Conservation (phyloP, 2,797 vertebrate species). For the Peromyscus eremicus region DNA sequence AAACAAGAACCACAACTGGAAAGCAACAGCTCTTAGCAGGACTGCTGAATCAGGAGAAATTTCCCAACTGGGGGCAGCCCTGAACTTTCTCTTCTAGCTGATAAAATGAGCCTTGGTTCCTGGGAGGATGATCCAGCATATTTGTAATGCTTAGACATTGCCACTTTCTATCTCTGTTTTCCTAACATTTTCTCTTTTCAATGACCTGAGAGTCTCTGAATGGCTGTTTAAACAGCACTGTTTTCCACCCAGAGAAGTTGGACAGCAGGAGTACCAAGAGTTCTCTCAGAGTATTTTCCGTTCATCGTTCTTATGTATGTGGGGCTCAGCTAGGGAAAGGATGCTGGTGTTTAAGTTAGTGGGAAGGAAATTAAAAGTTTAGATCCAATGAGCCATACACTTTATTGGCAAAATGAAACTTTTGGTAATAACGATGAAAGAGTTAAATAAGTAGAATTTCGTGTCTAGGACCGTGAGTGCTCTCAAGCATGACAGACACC, state of each 20-base stretch:
- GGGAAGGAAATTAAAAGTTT: slow-evolving; percentile 58
- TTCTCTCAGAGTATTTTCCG: slow-evolving; percentile 3
- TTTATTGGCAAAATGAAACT: neutral
- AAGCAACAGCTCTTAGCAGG: neutral
- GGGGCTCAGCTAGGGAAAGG: slow-evolving; percentile 40
- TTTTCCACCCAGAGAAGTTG: slow-evolving; percentile 13
- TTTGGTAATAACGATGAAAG: neutral
- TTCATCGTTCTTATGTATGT: neutral
- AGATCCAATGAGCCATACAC: neutral
- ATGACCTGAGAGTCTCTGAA: slow-evolving; percentile 59
- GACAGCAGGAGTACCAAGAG: neutral
- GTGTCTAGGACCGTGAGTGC: neutral
- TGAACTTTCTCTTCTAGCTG: slow-evolving; percentile 20
- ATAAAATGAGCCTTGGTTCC: slow-evolving; percentile 23
- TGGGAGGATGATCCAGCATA: neutral
- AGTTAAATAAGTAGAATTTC: neutral
- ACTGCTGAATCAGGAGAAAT: slow-evolving; percentile 55
- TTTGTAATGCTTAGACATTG: slow-evolving; percentile 56
- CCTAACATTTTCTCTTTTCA: slow-evolving; percentile 71
- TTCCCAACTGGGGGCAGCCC: neutral
- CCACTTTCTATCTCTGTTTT: slow-evolving; percentile 45
- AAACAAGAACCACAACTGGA: neutral
- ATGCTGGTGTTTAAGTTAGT: slow-evolving; percentile 5
- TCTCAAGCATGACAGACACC: neutral
- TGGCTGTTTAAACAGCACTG: slow-evolving; percentile 48